Evolutionary conservation across 1,140 invertebrate genomes (phyloP), one percentile per base, ranked within the genome.

Genomic region (Pseudomyrmex dendroicus): DNA sequence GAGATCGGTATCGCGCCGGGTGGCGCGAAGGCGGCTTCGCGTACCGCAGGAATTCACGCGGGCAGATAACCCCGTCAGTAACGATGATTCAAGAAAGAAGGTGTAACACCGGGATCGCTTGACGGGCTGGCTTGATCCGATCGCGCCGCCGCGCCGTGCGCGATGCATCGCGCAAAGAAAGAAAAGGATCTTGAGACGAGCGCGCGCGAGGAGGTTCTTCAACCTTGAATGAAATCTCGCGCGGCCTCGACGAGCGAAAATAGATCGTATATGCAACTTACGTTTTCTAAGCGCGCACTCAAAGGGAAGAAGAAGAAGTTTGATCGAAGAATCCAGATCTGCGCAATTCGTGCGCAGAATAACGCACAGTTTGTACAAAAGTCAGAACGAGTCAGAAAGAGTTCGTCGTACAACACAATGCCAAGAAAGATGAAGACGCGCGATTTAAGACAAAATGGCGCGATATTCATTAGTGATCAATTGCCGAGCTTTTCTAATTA

Each of bases 41-140:
- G 35, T 61, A 86, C 68, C 82, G 64, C 70, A 87, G 73, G n/a
- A 72, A 76, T 59, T 57, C 59, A 78, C 72, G 56, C 54, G 20
- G 12, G 22, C 12, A 15, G 8, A 15, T 50, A 57, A 61, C 15
- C 15, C 13, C 48, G 66, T 80, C 22, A 77, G n/a, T 59, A 78
- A 25, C 54, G 15, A 17, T 1, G 66, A 70, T 13, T 57, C 13
- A 70, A 72, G 62, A 70, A 35, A 50, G 48, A 54, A 76, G 73
- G n/a, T 59, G 46, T 78, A 57, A 35, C 2, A 72, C 12, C 56
- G 25, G 68, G 20, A 25, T 46, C 48, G 25, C 59, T 35, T 7
- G 48, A 67, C 8, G 17, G 12, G 12, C 48, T 35, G n/a, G 20
- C n/a, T 59, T 22, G 15, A 70, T 44, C 54, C 15, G 50, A 59